Conservation (phyloP, 2,113 vertebrate genomes). For the Mastomys natalensis region DNA sequence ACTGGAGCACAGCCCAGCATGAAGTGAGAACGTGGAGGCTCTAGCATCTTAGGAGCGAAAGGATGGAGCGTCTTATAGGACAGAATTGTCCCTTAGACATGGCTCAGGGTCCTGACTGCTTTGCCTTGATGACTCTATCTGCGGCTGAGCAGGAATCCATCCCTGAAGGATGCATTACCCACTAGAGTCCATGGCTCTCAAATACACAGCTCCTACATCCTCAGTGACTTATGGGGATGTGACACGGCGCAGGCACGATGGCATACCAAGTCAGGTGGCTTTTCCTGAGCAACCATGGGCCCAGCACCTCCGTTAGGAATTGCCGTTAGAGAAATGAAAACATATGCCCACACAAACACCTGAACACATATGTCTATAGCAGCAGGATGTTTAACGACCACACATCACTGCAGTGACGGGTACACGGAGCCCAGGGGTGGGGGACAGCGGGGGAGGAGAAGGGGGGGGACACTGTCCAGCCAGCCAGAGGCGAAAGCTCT, state of each 20-base stretch:
- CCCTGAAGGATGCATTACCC: neutral
- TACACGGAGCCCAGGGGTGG: rapidly evolving
- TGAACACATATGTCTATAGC: no score
- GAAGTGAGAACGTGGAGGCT: rapidly evolving
- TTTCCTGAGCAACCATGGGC: neutral
- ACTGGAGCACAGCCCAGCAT: neutral
- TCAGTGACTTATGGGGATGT: no score
- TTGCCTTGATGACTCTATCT: neutral
- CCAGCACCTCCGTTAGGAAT: neutral
- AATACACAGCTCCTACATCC: neutral
- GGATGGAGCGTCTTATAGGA: no score
- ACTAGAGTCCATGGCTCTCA: no score
- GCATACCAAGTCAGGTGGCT: neutral
- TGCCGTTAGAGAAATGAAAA: neutral
- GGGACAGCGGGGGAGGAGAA: rapidly evolving
- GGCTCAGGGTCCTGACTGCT: no score
- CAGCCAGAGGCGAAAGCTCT: neutral
- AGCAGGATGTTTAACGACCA: neutral
- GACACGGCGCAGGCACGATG: neutral
- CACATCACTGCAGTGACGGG: neutral
- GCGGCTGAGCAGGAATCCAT: neutral
- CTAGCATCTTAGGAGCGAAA: no score
- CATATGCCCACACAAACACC: neutral
- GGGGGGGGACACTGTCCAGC: rapidly evolving
- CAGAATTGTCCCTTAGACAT: no score